Conservation (phyloP, 1,140 invertebrate species). For the Pantala flavescens region DNA sequence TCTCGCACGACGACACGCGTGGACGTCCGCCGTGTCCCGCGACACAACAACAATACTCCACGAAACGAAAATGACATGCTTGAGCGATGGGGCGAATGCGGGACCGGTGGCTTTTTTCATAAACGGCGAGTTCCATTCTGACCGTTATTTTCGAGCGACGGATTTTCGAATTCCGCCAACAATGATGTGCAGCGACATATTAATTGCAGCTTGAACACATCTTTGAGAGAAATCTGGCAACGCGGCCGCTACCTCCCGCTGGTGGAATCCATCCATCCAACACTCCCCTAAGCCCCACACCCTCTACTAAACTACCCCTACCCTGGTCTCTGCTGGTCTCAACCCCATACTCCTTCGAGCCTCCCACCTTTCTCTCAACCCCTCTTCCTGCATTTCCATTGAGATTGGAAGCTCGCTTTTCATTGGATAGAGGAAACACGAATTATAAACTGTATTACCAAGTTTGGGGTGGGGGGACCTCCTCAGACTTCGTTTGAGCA, state of each 20-base stretch:
- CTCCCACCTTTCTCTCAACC: not conserved
- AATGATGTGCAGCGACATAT: not conserved
- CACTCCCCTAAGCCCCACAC: not conserved
- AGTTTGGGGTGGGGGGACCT: not conserved
- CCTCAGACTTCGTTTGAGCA: too few relatives aligned
- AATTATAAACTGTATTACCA: not conserved
- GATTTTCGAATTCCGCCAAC: not conserved
- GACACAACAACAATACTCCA: too few relatives aligned
- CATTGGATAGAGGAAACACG: not conserved
- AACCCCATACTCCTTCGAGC: not conserved
- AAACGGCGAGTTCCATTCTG: too few relatives aligned
- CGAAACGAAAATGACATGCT: too few relatives aligned
- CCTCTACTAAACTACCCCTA: not conserved
- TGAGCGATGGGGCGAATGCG: too few relatives aligned
- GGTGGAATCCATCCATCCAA: constrained; percentile 3
- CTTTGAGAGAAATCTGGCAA: not conserved
- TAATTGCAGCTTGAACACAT: not conserved
- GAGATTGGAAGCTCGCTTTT: not conserved
- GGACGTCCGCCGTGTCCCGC: too few relatives aligned
- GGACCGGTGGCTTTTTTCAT: too few relatives aligned
- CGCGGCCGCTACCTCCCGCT: not conserved
- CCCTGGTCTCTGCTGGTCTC: not conserved
- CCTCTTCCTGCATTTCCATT: not conserved
- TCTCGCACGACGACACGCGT: too few relatives aligned
- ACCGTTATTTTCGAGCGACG: too few relatives aligned